Conservation (phyloP, 2,113 vertebrate species). For the Gadus chalcogrammus region DNA sequence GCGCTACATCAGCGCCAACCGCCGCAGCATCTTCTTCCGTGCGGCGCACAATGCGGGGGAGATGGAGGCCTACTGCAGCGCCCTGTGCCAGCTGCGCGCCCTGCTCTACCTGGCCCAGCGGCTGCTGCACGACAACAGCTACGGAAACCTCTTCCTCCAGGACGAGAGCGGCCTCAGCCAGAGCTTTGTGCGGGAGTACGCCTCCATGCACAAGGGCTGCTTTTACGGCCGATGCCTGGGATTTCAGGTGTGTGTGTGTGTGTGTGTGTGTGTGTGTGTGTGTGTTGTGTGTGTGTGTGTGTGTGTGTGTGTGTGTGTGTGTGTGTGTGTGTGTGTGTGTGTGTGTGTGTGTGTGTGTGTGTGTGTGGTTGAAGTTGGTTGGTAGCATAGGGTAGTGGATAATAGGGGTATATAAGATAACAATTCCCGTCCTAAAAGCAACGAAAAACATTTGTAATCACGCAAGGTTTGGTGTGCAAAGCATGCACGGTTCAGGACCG, state of each 20-base stretch:
- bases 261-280: background rate
- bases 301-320: background rate
- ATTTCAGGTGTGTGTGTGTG: constrained; percentile 79
- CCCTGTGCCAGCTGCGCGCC: constrained; percentile 85
- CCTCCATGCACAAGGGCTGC: constrained; percentile 88
- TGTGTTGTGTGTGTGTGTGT: constrained; percentile 37
- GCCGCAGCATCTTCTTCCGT: constrained; percentile 88
- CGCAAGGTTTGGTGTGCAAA: too few relatives aligned
- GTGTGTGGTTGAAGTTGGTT: too few relatives aligned
- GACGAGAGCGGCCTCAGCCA: constrained; percentile 79
- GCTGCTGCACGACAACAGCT: constrained; percentile 79
- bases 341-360: background rate
- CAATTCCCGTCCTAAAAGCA: too few relatives aligned
- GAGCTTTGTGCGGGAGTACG: constrained; percentile 81
- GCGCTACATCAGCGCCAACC: constrained; percentile 82
- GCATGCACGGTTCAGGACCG: too few relatives aligned
- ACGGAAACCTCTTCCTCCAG: constrained; percentile 82
- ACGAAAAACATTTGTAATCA: too few relatives aligned
- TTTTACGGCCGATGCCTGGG: constrained; percentile 92
- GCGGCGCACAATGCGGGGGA: constrained; percentile 81
- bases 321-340: constrained; percentile 51
- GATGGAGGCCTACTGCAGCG: constrained; percentile 85
- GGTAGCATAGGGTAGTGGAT: too few relatives aligned
- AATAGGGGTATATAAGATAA: too few relatives aligned
- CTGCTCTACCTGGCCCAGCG: constrained; percentile 84